Conservation (phyloP, 2,888 invertebrate genomes). For the Drosophila tripunctata region DNA sequence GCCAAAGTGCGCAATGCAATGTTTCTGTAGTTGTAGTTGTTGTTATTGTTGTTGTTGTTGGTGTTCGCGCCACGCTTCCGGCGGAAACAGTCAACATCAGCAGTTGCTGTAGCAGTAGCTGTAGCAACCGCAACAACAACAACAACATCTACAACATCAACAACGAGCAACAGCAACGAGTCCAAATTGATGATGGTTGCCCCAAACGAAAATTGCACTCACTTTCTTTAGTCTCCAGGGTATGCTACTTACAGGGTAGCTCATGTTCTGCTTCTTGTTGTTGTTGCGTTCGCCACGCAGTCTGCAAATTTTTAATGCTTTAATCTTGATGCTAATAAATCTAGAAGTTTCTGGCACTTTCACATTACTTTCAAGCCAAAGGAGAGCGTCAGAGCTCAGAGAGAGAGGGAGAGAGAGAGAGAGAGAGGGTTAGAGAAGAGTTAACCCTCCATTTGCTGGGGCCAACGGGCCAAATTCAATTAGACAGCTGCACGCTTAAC, state of each 20-base stretch:
- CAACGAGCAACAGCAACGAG: constrained; percentile 36
- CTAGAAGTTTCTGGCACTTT: constrained; percentile 82
- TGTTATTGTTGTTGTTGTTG: constrained; percentile 46
- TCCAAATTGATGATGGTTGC: constrained; percentile 73
- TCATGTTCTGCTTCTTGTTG: not conserved
- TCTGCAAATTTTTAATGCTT: constrained; percentile 82
- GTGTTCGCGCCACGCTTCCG: constrained; percentile 53
- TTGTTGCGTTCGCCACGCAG: constrained; percentile 61
- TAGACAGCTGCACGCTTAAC: constrained; percentile 78
- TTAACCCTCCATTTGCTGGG: constrained; percentile 8
- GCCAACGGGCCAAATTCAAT: constrained; percentile 64
- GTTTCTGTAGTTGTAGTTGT: constrained; percentile 35
- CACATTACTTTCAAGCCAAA: constrained; percentile 66
- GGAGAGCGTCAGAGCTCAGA: not conserved
- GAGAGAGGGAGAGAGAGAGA: too few species aligned
- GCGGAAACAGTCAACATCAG: constrained; percentile 65
- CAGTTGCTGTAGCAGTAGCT: constrained; percentile 13
- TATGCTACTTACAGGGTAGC: constrained; percentile 21
- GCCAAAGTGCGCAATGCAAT: constrained; percentile 66
- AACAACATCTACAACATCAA: constrained; percentile 26
- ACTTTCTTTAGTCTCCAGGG: constrained; percentile 59
- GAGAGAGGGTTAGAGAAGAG: constrained; percentile 39
- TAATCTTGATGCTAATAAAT: constrained; percentile 84
- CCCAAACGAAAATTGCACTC: constrained; percentile 75
- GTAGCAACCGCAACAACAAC: constrained; percentile 24